Base-by-base conservation (phyloP, 2,113 vertebrate species). In the Lutjanus erythropterus region DNA sequence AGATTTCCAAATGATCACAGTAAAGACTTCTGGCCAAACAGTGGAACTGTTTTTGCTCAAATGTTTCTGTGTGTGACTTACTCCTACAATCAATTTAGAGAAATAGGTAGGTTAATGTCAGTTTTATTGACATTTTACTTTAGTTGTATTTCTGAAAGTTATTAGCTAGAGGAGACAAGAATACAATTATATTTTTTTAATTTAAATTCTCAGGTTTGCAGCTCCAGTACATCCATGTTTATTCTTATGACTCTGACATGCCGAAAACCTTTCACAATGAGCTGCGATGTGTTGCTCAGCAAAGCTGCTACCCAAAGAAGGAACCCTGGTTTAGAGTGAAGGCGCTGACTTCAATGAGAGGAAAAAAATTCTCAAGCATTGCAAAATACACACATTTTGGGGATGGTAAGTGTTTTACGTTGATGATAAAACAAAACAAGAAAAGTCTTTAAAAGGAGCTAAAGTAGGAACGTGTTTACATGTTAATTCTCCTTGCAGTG, bases 171-270 rank as follows among this genome's bases (percentile, higher is more conserved):
- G n/a, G 0, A 0, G 0, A 44, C 41, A 5, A 42, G 9, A 49
- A 9, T 18, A 2, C 9, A 44, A 15, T 3, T 5, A 14, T 4
- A 8, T 15, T 9, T 29, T 29, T 46, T 35, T 0, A 15, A 19
- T 71, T 21, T 75, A 12, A 71, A 44, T 83, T 64, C 23, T 61
- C 37, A 92, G 92, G 86, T 14, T 5, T 84, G 52, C 89, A 93
- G 74, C 88, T 93, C 9, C n/a, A 19, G 67, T 92, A 91, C 78
- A 91, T 93, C 58, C 86, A 91, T 29, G 41, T 49, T n/a, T 87
- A 78, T 61, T 35, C 90, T 9, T 90, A 64, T 66, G 88, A 93
- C 69, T 78, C 0, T 70, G 10, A 37, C 2, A 56, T 91, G 9
- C 81, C 86, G 0, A 3, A 0, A 60, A 83, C 72, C 9, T 91